phyloP scores from a whole-genome alignment of 2,888 invertebrate species.

The Ochropleura plecta region DNA sequence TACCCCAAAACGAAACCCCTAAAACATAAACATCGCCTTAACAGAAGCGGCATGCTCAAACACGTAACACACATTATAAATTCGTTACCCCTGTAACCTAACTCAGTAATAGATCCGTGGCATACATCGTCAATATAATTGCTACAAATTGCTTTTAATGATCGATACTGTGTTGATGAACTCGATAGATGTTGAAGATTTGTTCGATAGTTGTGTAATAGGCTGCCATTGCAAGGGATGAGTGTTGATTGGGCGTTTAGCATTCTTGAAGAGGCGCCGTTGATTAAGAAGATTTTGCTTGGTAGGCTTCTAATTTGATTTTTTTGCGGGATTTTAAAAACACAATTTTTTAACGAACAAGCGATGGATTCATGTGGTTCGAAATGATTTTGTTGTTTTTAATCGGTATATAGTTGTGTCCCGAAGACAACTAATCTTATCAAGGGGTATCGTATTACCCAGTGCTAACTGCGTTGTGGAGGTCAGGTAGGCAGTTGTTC shows the following conservation, averaged over 20 bases:
- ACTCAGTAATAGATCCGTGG: constrained; percentile 65
- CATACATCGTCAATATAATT: constrained; percentile 82
- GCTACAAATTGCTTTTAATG: constrained; percentile 81
- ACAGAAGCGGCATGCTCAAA: constrained; percentile 79
- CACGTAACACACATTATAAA: constrained; percentile 80
- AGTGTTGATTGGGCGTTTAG: constrained; percentile 58
- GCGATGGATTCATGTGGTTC: no score
- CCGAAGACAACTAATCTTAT: no score
- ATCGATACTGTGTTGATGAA: constrained; percentile 73
- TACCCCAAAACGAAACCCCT: no score
- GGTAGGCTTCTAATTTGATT: neutral
- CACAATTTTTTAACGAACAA: no score
- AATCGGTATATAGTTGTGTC: no score
- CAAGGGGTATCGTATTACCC: no score
- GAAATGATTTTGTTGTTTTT: no score
- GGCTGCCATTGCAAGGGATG: constrained; percentile 53
- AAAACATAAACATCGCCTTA: constrained; percentile 71
- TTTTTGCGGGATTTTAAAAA: neutral
- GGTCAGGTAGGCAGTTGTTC: no score
- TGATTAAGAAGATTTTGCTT: constrained; percentile 40
- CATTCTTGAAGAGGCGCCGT: constrained; percentile 39
- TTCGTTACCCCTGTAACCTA: constrained; percentile 81
- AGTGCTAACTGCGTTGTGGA: no score
- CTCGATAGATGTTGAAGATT: constrained; percentile 52
- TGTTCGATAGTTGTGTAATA: constrained; percentile 49